phyloP scores from a whole-genome alignment of 1,140 invertebrate genomes.

The Penaeus chinensis region DNA sequence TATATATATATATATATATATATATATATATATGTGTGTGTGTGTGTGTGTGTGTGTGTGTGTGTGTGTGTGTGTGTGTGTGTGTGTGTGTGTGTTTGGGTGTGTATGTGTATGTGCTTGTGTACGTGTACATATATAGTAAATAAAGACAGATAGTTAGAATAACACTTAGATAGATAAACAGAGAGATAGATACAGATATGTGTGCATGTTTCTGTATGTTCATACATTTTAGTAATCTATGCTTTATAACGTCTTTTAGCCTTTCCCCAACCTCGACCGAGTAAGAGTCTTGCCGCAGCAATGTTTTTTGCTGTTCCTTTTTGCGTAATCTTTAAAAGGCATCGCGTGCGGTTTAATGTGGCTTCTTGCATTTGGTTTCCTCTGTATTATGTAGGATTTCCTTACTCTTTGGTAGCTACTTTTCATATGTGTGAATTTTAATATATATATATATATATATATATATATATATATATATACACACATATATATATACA shows the following conservation, averaged over 20 bases:
- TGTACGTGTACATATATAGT: slow-evolving; percentile 22
- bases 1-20: too few relatives aligned
- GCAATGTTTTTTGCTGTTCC: too few relatives aligned
- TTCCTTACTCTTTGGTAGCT: neutral
- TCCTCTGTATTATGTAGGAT: neutral
- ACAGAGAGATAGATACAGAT: neutral
- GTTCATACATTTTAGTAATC: neutral
- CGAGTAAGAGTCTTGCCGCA: neutral
- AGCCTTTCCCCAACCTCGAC: neutral
- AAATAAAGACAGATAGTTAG: neutral
- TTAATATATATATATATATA: slow-evolving; percentile 15
- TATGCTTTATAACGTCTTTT: neutral
- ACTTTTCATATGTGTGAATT: neutral
- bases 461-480: slow-evolving; percentile 19
- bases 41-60: too few relatives aligned
- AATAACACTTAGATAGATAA: neutral
- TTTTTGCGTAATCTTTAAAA: neutral
- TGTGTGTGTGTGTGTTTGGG: neutral
- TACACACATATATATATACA: neutral
- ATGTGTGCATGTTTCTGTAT: neutral
- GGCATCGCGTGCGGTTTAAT: neutral
- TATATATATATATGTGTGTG: too few relatives aligned
- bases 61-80: too few relatives aligned
- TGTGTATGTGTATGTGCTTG: slow-evolving; percentile 13
- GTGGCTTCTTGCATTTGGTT: neutral